These are phyloP conservation scores for Apodemus speciosus DNA, from an alignment of 2,113 vertebrate species.

Conservation along the genomic window DNA sequence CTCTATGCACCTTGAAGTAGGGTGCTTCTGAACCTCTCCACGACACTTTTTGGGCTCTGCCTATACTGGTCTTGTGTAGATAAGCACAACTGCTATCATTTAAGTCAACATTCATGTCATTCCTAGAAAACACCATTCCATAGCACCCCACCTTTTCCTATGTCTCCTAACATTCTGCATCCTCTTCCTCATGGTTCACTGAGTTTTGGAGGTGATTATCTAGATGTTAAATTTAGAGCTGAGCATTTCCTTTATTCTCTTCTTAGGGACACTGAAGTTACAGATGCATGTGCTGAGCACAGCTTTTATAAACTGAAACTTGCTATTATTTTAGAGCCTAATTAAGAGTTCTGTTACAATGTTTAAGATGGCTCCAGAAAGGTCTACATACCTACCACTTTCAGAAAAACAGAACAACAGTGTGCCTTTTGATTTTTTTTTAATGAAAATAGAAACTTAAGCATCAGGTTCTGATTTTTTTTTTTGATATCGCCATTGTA, in stretches of 20 bases:
- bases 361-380: not conserved
- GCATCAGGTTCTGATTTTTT: not conserved
- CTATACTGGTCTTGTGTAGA: not conserved
- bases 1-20: not conserved
- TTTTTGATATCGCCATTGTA: not conserved
- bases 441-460: constrained; percentile 4
- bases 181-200: not conserved
- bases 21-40: not conserved
- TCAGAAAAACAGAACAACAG: not conserved
- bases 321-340: not conserved
- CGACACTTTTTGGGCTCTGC: not conserved
- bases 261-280: not conserved
- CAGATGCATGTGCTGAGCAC: not conserved
- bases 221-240: not conserved
- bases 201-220: not conserved
- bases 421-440: not conserved
- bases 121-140: not conserved
- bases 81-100: not conserved
- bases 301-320: not conserved
- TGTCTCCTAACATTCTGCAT: not conserved
- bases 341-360: not conserved
- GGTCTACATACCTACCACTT: not conserved
- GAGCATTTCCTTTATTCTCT: not conserved
- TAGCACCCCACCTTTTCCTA: not conserved
- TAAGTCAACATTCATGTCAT: not conserved